A percentile compares a stretch with the other conserved stretches of the same genome.
These are phyloP conservation scores for Zaprionus camerounensis DNA, from an alignment of 1,140 invertebrate genomes.

Conservation along the genomic window DNA sequence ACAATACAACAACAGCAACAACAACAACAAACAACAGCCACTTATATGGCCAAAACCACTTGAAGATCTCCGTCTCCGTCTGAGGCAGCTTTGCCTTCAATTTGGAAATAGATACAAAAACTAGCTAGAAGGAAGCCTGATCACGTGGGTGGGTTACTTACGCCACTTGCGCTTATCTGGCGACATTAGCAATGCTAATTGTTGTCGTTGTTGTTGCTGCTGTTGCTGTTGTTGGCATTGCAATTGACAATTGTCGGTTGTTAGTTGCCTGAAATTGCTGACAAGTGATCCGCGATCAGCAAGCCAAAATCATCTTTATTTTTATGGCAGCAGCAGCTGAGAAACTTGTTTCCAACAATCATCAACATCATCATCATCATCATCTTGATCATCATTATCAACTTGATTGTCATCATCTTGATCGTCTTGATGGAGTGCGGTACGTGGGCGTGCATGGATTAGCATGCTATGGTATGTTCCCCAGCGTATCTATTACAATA, in stretches of 20 bases:
- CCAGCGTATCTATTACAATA: conserved; percentile 59
- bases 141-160: conserved; percentile 61
- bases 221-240: conserved; percentile 26
- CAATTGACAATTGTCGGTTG: conserved; percentile 40
- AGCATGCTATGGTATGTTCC: conserved; percentile 33
- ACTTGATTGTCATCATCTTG: too few relatives aligned
- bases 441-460: conserved; percentile 81
- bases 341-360: conserved; percentile 59
- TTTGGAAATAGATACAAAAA: conserved; percentile 42
- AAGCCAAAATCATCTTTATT: conserved; percentile 72
- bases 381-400: too few relatives aligned
- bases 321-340: conserved; percentile 61
- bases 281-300: conserved; percentile 60
- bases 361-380: conserved; percentile 25
- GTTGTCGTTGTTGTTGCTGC: conserved; percentile 29
- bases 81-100: conserved; percentile 1
- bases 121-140: conserved; percentile 8
- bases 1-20: conserved; percentile 28
- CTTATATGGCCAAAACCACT: conserved; percentile 74
- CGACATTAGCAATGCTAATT: conserved; percentile 75
- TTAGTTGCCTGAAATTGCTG: conserved; percentile 42
- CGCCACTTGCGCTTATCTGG: conserved; percentile 55
- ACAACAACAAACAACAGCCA: conserved; percentile 48
- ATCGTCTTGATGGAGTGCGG: background rate
- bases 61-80: conserved; percentile 33